These are phyloP conservation scores for Tetragonisca angustula DNA, from an alignment of 2,888 invertebrate genomes.

Conservation along the genomic window DNA sequence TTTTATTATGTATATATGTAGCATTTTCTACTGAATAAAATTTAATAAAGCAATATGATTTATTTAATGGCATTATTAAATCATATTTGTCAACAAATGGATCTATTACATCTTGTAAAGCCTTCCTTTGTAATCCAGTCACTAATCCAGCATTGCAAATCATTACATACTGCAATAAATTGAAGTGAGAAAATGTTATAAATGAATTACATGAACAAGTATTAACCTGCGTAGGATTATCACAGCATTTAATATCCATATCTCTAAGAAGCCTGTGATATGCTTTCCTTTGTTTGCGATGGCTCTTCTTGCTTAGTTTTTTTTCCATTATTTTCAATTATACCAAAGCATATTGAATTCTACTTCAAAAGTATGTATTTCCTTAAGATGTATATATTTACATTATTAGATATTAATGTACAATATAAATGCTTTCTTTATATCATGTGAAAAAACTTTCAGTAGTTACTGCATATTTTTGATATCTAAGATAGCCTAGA, in stretches of 20 bases:
- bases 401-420: background rate
- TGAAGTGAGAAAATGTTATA: conserved; percentile 27
- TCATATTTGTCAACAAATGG: conserved; percentile 86
- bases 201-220: background rate
- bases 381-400: background rate
- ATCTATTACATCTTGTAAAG: conserved; percentile 86
- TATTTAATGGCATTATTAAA: conserved; percentile 90
- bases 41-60: conserved; percentile 92
- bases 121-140: conserved; percentile 90
- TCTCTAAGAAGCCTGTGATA: conserved; percentile 79
- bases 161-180: conserved; percentile 87
- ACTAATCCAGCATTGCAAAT: conserved; percentile 95
- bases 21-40: conserved; percentile 86
- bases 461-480: background rate
- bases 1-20: conserved; percentile 85
- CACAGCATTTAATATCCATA: conserved; percentile 78
- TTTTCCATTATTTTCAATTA: conserved; percentile 16
- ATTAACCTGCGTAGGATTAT: conserved; percentile 78
- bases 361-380: background rate
- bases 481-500: background rate
- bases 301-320: conserved; percentile 61
- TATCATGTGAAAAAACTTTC: background rate
- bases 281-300: conserved; percentile 79
- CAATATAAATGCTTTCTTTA: background rate
- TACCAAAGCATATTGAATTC: background rate